Evolutionary conservation across 2,888 invertebrate species (phyloP), one percentile per base, ranked within the genome.

Genomic region (Epinotia demarniana): DNA sequence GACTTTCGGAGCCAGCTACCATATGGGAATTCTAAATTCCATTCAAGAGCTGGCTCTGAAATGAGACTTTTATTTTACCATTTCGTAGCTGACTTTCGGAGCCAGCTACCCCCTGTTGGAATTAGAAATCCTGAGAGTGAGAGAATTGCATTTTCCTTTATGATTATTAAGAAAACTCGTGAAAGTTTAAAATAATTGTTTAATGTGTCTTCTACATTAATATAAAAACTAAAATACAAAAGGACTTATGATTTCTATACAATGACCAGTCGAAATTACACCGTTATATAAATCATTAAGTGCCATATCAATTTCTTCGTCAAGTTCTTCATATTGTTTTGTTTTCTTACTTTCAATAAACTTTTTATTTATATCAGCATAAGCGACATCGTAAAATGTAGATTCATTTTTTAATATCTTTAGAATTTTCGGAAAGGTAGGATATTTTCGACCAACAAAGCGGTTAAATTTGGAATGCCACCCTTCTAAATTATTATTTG

Each of bases 181-280:
- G 53, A 53, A 53, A 55, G 9, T 55, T 55, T n/a, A 18, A 18
- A 55, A 55, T 55, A 55, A 43, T 43, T 55, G 18, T 55, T 55
- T 8, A 8, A 55, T 57, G 9, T n/a, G 5, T 57, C n/a, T 57
- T 18, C 57, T 18, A 18, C n/a, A 57, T 57, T 19, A 57, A 57
- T 57, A 57, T 53, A 16, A 53, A 53, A 57, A 75, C 57, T 57
- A 57, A 57, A 57, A 57, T 18, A 18, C 57, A 57, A 19, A 57
- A 11, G 43, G 43, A 43, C 43, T 43, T 57, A 57, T 9, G 11
- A 57, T 57, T 57, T 57, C 57, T 18, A 57, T 57, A 57, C 57
- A 18, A 57, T 57, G 57, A 57, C 57, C 57, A 57, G 57, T 57
- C 18, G 57, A 19, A 57, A 11, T 57, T 57, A 57, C 18, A 57